Evolutionary conservation across 2,888 invertebrate genomes (phyloP).

Genomic region (Lydus trimaculatus): DNA sequence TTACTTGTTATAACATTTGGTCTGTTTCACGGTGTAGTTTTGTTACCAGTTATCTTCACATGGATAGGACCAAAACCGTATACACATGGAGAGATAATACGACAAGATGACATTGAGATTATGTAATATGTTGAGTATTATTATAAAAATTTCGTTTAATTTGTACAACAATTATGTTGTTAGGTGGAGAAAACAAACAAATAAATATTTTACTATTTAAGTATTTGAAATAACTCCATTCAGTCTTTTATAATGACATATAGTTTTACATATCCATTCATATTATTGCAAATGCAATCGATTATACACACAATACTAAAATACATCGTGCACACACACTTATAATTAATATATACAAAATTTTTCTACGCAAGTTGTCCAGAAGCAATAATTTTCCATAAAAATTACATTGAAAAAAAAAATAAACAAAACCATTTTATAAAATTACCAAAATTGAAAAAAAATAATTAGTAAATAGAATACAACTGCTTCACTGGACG

Average conservation of each 20-base stretch:
- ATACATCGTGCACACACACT: constrained; percentile 61
- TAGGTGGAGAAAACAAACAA: constrained; percentile 10
- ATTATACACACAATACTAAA: constrained; percentile 62
- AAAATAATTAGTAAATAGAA: constrained; percentile 31
- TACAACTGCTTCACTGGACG: constrained; percentile 44
- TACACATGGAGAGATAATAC: constrained; percentile 40
- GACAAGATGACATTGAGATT: constrained; percentile 37
- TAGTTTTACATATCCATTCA: constrained; percentile 62
- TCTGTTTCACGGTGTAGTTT: constrained; percentile 77
- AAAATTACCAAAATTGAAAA: constrained; percentile 31
- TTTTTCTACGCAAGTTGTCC: constrained; percentile 55
- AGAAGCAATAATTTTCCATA: constrained; percentile 50
- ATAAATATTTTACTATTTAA: constrained; percentile 51
- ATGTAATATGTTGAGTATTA: constrained; percentile 13
- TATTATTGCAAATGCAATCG: constrained; percentile 62
- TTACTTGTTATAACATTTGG: constrained; percentile 79
- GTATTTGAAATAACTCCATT: constrained; percentile 63
- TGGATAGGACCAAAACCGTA: constrained; percentile 72
- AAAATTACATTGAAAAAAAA: constrained; percentile 40
- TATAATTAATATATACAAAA: constrained; percentile 52
- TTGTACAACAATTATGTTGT: neutral
- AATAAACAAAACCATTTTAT: constrained; percentile 19
- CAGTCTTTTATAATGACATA: constrained; percentile 64
- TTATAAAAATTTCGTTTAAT: neutral
- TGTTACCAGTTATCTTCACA: constrained; percentile 78